phyloP scores from a whole-genome alignment of 2,113 vertebrate species.

The Cyanoderma ruficeps region DNA sequence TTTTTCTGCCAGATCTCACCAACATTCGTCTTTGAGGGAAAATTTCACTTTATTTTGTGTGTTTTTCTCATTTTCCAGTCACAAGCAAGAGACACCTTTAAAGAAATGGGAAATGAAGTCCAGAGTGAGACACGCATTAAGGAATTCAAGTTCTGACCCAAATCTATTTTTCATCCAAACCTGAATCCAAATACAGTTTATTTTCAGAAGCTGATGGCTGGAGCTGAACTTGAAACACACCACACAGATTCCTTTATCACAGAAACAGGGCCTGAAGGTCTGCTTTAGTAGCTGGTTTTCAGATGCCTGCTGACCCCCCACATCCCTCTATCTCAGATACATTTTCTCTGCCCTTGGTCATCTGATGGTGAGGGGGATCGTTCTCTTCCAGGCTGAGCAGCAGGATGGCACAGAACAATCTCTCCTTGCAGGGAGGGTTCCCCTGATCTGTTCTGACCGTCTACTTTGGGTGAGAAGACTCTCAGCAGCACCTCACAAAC shows the following conservation, averaged over 20 bases:
- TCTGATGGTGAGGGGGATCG: background rate
- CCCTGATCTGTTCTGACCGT: background rate
- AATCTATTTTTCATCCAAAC: background rate
- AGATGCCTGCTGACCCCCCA: background rate
- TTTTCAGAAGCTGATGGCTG: background rate
- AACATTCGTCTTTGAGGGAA: background rate
- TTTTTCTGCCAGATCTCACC: constrained; percentile 27
- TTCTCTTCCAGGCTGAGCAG: background rate
- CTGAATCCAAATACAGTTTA: background rate
- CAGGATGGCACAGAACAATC: background rate
- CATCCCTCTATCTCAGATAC: background rate
- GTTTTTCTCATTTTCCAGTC: background rate
- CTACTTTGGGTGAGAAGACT: background rate
- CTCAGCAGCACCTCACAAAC: background rate
- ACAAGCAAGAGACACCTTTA: background rate
- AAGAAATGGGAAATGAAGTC: background rate
- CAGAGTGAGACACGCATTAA: background rate
- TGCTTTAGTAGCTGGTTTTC: background rate
- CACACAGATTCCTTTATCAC: background rate
- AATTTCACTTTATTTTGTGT: constrained; percentile 6
- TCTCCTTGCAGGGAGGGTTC: background rate
- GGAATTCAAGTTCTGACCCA: constrained; percentile 13
- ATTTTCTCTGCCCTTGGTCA: background rate
- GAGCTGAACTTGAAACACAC: background rate
- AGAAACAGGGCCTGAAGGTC: background rate